phyloP scores from a whole-genome alignment of 1,140 invertebrate species.

The Meloidogyne exigua region DNA sequence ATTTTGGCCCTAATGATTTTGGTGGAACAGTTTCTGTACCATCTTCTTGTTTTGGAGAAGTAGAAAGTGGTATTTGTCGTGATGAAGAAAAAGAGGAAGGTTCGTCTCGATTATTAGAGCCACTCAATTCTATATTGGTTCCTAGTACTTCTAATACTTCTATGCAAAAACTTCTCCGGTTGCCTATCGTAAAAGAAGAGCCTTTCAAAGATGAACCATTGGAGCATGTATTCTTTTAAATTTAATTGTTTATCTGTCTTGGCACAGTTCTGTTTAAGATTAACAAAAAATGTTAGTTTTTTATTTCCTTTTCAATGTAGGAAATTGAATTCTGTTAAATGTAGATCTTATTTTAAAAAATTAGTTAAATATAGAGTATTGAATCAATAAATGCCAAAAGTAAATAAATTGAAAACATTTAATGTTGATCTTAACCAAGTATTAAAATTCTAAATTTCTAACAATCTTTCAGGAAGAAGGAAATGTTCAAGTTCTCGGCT shows the following conservation, averaged over 20 bases:
- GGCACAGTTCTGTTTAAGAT: no score
- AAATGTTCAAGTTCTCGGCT: not conserved
- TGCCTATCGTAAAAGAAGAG: slow-evolving; percentile 11
- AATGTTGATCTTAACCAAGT: no score
- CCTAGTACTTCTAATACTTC: slow-evolving; percentile 16
- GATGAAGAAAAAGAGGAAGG: not conserved
- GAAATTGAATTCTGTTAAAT: no score
- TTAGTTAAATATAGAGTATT: no score
- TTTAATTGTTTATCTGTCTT: not conserved
- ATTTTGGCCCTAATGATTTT: slow-evolving; percentile 10
- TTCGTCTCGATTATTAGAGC: not conserved
- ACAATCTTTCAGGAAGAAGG: not conserved
- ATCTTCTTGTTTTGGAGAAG: not conserved
- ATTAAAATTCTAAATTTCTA: not conserved
- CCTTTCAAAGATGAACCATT: slow-evolving; percentile 9
- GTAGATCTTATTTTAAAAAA: no score
- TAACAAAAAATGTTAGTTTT: no score
- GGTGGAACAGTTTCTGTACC: not conserved
- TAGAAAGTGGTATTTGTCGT: not conserved
- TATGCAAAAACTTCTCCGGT: not conserved
- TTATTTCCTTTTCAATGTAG: no score
- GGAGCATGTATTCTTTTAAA: slow-evolving; percentile 15
- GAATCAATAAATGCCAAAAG: no score
- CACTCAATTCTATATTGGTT: not conserved
- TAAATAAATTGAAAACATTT: not conserved